Evolutionary conservation across 2,888 invertebrate species (phyloP).

Genomic region (Eupeodes luniger): DNA sequence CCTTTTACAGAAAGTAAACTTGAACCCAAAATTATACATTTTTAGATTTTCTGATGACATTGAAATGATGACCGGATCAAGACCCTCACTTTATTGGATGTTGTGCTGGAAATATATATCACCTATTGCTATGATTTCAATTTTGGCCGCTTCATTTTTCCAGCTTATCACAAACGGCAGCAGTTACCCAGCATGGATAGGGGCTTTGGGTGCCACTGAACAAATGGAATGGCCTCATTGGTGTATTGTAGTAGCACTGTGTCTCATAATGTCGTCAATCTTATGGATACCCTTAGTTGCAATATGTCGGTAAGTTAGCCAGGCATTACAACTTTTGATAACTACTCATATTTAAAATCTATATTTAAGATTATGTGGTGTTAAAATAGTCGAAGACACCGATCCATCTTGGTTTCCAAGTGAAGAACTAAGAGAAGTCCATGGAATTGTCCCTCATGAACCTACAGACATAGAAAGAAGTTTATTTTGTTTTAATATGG

Average conservation of each 20-base stretch:
- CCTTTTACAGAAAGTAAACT: neutral
- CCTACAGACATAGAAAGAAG: conserved; percentile 91
- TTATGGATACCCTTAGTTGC: conserved; percentile 95
- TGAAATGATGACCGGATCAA: conserved; percentile 96
- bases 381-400: conserved; percentile 93
- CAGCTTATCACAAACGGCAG: conserved; percentile 92
- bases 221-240: conserved; percentile 94
- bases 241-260: conserved; percentile 90
- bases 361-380: conserved; percentile 89
- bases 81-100: conserved; percentile 95
- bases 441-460: conserved; percentile 93
- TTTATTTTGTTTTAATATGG: conserved; percentile 93
- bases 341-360: neutral
- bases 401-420: conserved; percentile 97
- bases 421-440: conserved; percentile 94
- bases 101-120: conserved; percentile 98
- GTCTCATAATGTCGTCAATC: conserved; percentile 91
- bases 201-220: conserved; percentile 89
- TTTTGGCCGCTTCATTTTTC: conserved; percentile 92
- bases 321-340: neutral
- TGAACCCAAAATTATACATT: neutral
- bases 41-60: conserved; percentile 95
- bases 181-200: conserved; percentile 93
- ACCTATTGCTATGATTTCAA: conserved; percentile 94
- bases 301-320: conserved; percentile 88